Evolutionary conservation across 1,140 invertebrate species (phyloP).

Genomic region (Lepidurus packardi): DNA sequence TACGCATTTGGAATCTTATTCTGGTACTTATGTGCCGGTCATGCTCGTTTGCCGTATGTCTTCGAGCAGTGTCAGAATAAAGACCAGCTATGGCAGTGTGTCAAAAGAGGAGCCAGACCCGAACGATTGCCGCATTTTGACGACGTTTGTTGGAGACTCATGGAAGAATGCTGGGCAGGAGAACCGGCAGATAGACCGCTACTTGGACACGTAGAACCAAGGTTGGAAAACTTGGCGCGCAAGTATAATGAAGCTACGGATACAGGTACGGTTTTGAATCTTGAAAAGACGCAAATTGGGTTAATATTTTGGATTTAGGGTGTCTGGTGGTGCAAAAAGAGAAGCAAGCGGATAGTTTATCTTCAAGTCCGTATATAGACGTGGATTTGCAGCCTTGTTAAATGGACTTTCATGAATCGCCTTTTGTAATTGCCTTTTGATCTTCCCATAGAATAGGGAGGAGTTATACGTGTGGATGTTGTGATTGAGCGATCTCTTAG

Average conservation of each 20-base stretch:
- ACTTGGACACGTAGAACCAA: conserved; percentile 66
- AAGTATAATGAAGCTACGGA: conserved; percentile 14
- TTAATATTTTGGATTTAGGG: background rate
- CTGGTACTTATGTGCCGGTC: conserved; percentile 83
- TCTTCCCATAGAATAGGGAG: background rate
- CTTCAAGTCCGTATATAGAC: conserved; percentile 35
- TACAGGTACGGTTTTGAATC: background rate
- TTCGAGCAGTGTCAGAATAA: conserved; percentile 84
- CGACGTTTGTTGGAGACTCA: conserved; percentile 74
- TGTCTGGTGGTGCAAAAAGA: conserved; percentile 33
- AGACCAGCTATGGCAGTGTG: conserved; percentile 78
- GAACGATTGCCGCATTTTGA: conserved; percentile 68
- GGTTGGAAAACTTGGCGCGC: conserved; percentile 44
- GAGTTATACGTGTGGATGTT: background rate
- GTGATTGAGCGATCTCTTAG: conserved; percentile 17
- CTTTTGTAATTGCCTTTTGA: conserved; percentile 11
- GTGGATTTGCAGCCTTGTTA: conserved; percentile 33
- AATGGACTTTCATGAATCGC: background rate
- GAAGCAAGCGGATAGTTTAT: conserved; percentile 32
- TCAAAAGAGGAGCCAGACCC: conserved; percentile 67
- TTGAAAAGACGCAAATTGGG: background rate
- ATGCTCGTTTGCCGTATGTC: conserved; percentile 67
- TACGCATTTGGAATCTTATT: conserved; percentile 88
- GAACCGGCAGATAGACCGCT: conserved; percentile 68
- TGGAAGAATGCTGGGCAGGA: conserved; percentile 77